These are phyloP conservation scores for Stylophora pistillata DNA, from an alignment of 64 coral and sea anemone species.

Conservation along the genomic window DNA sequence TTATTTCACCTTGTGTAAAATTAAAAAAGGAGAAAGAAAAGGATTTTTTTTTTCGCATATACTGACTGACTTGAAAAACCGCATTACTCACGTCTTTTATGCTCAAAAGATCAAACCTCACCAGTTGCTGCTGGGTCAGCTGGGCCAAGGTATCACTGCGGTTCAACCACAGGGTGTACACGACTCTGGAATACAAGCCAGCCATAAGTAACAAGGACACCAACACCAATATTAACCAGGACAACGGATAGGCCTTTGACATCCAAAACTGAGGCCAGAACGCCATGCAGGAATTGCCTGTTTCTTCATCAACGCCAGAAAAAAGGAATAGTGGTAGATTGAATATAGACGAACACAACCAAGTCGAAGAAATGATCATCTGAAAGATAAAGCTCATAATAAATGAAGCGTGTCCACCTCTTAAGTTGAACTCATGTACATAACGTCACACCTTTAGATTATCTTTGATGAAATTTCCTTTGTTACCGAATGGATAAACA, in stretches of 20 bases:
- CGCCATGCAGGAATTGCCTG: neutral
- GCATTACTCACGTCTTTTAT: no score
- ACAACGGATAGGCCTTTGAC: no score
- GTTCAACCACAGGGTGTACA: slow-evolving; percentile 30
- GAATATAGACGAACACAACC: neutral
- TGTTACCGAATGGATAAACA: neutral
- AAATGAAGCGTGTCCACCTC: neutral
- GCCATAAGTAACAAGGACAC: neutral
- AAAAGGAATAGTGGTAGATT: slow-evolving; percentile 10
- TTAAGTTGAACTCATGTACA: no score
- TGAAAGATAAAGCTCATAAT: neutral
- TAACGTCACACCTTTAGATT: neutral
- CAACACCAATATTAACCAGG: no score
- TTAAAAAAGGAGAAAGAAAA: no score
- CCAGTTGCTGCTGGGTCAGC: neutral
- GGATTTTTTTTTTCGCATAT: no score
- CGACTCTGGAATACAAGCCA: slow-evolving; percentile 31
- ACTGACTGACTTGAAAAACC: no score
- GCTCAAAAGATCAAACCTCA: no score
- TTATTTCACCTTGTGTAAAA: no score
- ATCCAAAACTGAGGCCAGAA: neutral
- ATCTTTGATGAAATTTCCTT: neutral
- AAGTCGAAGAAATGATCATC: neutral
- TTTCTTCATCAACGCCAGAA: neutral
- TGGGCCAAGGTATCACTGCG: neutral